These are phyloP conservation scores for Himalopsyche japonica DNA, from an alignment of 2,888 invertebrate genomes.

Conservation along the genomic window DNA sequence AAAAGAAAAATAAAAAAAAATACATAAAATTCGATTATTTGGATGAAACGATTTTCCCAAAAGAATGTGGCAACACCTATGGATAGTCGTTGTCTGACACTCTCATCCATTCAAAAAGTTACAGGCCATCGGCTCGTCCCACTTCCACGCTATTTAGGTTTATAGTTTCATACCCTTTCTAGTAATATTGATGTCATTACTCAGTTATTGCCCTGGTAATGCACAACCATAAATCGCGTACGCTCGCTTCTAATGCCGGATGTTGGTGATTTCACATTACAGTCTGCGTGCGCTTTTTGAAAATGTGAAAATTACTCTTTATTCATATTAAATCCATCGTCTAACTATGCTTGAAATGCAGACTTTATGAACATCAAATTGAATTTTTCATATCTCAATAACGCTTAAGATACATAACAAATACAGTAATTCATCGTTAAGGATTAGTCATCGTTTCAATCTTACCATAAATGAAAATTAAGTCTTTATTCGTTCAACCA, in stretches of 20 bases:
- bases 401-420: too few relatives aligned
- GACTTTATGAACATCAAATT: too few relatives aligned
- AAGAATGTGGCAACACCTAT: neutral
- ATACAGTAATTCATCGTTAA: too few relatives aligned
- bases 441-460: too few relatives aligned
- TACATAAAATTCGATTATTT: too few relatives aligned
- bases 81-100: neutral
- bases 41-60: neutral
- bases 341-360: too few relatives aligned
- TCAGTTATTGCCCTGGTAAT: conserved; percentile 51
- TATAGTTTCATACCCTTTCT: conserved; percentile 28
- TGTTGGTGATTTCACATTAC: neutral
- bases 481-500: too few relatives aligned
- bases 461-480: too few relatives aligned
- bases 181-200: conserved; percentile 46
- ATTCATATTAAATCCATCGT: too few relatives aligned
- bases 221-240: conserved; percentile 49
- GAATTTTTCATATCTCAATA: too few relatives aligned
- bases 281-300: neutral
- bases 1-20: too few relatives aligned
- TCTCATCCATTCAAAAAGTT: neutral
- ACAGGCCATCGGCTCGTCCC: neutral
- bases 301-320: neutral
- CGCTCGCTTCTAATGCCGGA: neutral
- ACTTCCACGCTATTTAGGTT: conserved; percentile 18